Percentiles rank a stretch among this genome's conserved stretches.
Evolutionary conservation across 2,888 invertebrate genomes (phyloP).

Genomic region (Acrocyrtus sp.): DNA sequence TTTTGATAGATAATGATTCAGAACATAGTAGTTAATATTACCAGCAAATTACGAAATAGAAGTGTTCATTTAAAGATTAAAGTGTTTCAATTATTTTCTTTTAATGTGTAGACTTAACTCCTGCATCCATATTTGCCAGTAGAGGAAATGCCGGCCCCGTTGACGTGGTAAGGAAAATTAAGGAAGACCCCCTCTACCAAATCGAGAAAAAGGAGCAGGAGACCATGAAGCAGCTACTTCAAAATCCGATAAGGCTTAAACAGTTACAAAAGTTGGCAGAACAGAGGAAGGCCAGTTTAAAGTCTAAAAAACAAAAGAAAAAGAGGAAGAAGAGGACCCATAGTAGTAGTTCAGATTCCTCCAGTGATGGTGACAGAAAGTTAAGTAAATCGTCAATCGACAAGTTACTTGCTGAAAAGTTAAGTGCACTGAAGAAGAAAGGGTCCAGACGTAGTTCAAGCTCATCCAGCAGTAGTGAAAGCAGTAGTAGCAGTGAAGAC

Average conservation of each 20-base stretch:
- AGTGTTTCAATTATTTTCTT: constrained; percentile 4
- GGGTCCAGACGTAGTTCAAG: constrained; percentile 66
- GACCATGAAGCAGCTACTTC: constrained; percentile 82
- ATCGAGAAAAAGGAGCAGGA: constrained; percentile 93
- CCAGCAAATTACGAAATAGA: constrained; percentile 38
- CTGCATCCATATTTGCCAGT: constrained; percentile 57
- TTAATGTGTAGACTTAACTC: constrained; percentile 66
- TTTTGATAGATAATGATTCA: background rate
- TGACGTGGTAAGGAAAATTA: constrained; percentile 86
- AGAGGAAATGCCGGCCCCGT: constrained; percentile 75
- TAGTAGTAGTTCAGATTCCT: constrained; percentile 66
- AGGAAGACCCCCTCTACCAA: constrained; percentile 91
- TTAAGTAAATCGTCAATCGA: constrained; percentile 68
- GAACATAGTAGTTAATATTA: background rate
- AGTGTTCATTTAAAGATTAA: constrained; percentile 1
- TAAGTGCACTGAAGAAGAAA: constrained; percentile 70
- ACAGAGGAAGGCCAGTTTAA: constrained; percentile 24
- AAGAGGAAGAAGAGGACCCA: constrained; percentile 66
- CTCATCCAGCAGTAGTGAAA: constrained; percentile 63
- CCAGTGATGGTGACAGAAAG: constrained; percentile 44
- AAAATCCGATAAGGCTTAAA: constrained; percentile 92
- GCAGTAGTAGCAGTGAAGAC: constrained; percentile 50
- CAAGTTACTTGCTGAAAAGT: constrained; percentile 76
- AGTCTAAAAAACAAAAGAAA: constrained; percentile 66
- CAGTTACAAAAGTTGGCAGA: constrained; percentile 81